Base-by-base conservation (phyloP, 2,113 vertebrate species). In the Psittacula cyanocephala region DNA sequence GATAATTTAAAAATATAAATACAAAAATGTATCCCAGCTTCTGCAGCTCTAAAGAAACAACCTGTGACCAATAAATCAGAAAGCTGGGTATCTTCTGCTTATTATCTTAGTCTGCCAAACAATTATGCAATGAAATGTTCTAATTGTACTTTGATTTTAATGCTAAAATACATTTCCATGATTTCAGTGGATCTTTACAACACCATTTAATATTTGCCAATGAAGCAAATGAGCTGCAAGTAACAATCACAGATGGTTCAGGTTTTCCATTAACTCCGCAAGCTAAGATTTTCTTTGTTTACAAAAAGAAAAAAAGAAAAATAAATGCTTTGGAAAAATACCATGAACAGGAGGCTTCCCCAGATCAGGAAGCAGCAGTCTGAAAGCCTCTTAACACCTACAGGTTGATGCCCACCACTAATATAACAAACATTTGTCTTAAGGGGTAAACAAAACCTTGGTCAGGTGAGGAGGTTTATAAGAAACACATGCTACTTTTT, bases 131-230 rank as follows among this genome's bases (percentile, higher is more conserved):
- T 96, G 96, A 98, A 97, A 98, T 97, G 98, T 98, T 97, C 97
- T 97, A 97, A 98, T 97, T 98, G 97, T 97, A 88, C 96, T 97
- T 95, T 81, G 93, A 98, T 97, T 98, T 98, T 98, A 98, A 98
- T 97, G 97, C 92, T 97, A 97, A 97, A 98, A 95, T 94, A 95
- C 96, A 98, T 98, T 98, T 98, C 97, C 97, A 97, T 98, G 97
- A 98, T 98, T 98, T 97, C 97, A 96, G 96, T 96, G 96, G 89
- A 95, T 97, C 97, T 98, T 98, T 97, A 97, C 65, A 67, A 93
- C 88, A 91, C 96, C 35, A 11, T 96, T 97, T 97, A 97, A 97
- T 97, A 96, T 97, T 97, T 97, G 97, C 98, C 97, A 97, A 91
- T 78, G 96, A 97, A 97, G 96, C 93, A 97, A 98, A 97, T 98